phyloP scores from a whole-genome alignment of 2,797 vertebrate species.

The Rhyacichthys aspro region DNA sequence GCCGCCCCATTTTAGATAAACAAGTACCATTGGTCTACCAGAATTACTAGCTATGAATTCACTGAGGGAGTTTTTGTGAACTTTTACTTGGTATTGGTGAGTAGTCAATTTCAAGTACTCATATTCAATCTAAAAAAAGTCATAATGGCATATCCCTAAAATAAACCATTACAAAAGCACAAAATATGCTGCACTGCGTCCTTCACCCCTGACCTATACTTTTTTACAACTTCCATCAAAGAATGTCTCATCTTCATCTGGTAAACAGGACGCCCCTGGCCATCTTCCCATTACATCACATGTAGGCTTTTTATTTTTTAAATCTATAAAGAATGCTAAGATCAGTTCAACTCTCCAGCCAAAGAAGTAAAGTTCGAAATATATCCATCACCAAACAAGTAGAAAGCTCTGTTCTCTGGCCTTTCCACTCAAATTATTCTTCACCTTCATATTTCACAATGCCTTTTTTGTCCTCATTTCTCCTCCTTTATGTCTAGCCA shows the following conservation, averaged over 20 bases:
- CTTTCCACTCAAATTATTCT: constrained; percentile 5
- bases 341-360: neutral
- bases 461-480: neutral
- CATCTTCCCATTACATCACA: too few relatives aligned
- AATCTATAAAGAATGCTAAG: neutral
- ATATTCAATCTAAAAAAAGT: too few relatives aligned
- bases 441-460: constrained; percentile 1
- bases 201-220: constrained; percentile 7
- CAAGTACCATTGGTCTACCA: too few relatives aligned
- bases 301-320: constrained; percentile 9
- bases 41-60: too few relatives aligned
- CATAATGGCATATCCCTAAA: too few relatives aligned
- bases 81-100: too few relatives aligned
- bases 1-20: too few relatives aligned
- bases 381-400: neutral
- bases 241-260: constrained; percentile 7
- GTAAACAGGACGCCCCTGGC: constrained; percentile 53
- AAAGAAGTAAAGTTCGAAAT: neutral
- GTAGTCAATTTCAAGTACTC: too few relatives aligned
- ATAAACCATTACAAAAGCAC: constrained; percentile 13
- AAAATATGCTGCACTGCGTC: constrained; percentile 27
- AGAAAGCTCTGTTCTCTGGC: neutral
- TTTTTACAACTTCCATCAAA: constrained; percentile 46
- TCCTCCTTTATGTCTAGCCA: constrained; percentile 1
- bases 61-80: too few relatives aligned